phyloP scores from a whole-genome alignment of 2,113 vertebrate genomes.

The Campylorhamphus procurvoides region DNA sequence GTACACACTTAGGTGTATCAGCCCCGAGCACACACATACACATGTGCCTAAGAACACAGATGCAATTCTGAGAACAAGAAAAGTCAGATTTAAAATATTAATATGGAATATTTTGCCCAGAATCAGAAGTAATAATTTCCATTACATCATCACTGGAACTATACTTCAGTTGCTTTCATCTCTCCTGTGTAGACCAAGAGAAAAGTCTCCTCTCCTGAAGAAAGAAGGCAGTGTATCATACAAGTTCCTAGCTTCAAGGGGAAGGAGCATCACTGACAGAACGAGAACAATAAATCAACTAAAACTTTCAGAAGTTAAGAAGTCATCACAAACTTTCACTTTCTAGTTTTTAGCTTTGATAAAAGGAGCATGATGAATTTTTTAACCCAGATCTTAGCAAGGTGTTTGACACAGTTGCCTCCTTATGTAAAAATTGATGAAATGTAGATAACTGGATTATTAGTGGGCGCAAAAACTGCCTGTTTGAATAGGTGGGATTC shows the following conservation, averaged over 20 bases:
- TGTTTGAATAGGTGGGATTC: not conserved
- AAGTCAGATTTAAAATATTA: not conserved
- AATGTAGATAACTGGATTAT: not conserved
- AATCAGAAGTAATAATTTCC: not conserved
- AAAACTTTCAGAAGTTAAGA: not conserved
- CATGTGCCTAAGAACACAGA: not conserved
- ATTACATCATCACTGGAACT: not conserved
- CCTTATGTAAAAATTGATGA: not conserved
- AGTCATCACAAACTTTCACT: not conserved
- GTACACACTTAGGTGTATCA: not conserved
- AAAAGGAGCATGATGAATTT: not conserved
- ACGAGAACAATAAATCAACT: not conserved
- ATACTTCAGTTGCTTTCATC: not conserved
- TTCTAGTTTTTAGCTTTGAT: not conserved
- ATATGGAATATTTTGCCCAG: not conserved
- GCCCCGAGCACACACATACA: not conserved
- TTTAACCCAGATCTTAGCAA: not conserved
- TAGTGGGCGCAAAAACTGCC: not conserved
- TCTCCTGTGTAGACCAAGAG: not conserved
- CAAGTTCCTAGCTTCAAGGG: not conserved
- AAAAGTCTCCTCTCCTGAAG: not conserved
- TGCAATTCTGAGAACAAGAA: not conserved
- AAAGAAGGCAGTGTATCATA: not conserved
- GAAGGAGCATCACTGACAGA: not conserved
- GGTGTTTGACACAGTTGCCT: not conserved